These are phyloP conservation scores for Brachionichthys hirsutus DNA, from an alignment of 2,113 vertebrate species.

Conservation along the genomic window DNA sequence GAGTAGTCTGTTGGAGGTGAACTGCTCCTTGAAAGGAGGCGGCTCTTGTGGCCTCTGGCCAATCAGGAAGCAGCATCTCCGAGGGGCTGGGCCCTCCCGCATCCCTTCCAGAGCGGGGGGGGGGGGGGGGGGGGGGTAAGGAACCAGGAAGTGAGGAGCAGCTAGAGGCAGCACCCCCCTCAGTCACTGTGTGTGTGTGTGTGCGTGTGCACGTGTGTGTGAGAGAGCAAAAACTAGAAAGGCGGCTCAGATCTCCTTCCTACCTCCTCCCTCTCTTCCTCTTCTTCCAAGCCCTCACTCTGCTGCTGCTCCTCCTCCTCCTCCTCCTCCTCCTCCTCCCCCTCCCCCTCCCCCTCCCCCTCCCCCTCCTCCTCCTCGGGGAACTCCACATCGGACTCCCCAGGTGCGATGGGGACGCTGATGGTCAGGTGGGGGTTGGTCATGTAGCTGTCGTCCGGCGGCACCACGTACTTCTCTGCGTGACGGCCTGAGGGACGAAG, in stretches of 20 bases:
- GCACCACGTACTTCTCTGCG: conserved; percentile 71
- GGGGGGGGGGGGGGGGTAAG: too few relatives aligned
- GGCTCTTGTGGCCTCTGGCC: too few relatives aligned
- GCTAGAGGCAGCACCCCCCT: neutral
- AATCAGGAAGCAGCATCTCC: too few relatives aligned
- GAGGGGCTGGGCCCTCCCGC: too few relatives aligned
- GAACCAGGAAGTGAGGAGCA: conserved; percentile 6
- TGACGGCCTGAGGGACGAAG: conserved; percentile 56
- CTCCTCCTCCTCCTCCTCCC: conserved; percentile 49
- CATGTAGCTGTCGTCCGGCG: conserved; percentile 82
- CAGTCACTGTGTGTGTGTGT: too few relatives aligned
- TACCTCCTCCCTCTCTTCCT: conserved; percentile 42
- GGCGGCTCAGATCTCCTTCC: too few relatives aligned
- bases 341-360: conserved; percentile 42
- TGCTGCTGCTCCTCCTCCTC: conserved; percentile 54
- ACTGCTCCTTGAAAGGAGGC: too few relatives aligned
- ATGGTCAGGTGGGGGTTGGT: conserved; percentile 82
- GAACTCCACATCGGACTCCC: conserved; percentile 91
- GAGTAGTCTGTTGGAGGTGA: too few relatives aligned
- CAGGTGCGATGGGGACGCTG: conserved; percentile 93
- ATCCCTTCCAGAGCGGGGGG: too few relatives aligned
- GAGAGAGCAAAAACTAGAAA: too few relatives aligned
- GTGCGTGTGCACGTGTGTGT: too few relatives aligned
- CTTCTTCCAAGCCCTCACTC: too few relatives aligned
- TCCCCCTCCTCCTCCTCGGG: conserved; percentile 84